Evolutionary conservation across 2,797 vertebrate species (phyloP).

Genomic region (Percopsis omiscomaycus): DNA sequence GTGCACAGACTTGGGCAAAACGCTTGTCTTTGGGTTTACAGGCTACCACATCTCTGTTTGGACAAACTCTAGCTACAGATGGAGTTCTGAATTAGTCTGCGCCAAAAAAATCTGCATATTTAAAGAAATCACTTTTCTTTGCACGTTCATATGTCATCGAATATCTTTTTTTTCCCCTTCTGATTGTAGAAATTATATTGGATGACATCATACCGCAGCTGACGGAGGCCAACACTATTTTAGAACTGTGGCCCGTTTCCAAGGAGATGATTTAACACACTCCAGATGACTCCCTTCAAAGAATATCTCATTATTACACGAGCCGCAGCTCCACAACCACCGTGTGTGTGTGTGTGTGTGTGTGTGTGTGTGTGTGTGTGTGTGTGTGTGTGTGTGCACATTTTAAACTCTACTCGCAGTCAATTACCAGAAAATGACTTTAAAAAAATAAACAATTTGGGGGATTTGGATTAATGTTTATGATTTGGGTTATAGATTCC

Average conservation of each 20-base stretch:
- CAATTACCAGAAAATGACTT: slow-evolving; percentile 76
- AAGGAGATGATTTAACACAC: slow-evolving; percentile 73
- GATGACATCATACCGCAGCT: slow-evolving; percentile 77
- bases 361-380: slow-evolving; percentile 30
- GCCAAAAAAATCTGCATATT: slow-evolving; percentile 61
- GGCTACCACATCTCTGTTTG: slow-evolving; percentile 35
- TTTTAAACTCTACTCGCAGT: slow-evolving; percentile 73
- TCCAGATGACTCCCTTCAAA: slow-evolving; percentile 72
- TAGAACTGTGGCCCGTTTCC: slow-evolving; percentile 68
- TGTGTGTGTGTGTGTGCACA: slow-evolving; percentile 33
- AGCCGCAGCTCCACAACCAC: slow-evolving; percentile 59
- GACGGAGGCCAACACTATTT: slow-evolving; percentile 70
- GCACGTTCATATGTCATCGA: slow-evolving; percentile 67
- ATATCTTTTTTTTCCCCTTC: slow-evolving; percentile 48
- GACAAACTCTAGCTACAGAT: slow-evolving; percentile 57
- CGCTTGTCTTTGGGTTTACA: slow-evolving; percentile 45
- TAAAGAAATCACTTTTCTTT: slow-evolving; percentile 60
- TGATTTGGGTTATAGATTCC: slow-evolving; percentile 65
- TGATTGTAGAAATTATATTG: slow-evolving; percentile 72
- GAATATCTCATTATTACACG: slow-evolving; percentile 77
- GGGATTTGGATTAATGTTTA: slow-evolving; percentile 73
- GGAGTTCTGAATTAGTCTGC: slow-evolving; percentile 50
- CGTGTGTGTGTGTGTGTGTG: slow-evolving; percentile 15
- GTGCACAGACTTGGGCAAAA: slow-evolving; percentile 46
- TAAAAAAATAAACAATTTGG: slow-evolving; percentile 65